phyloP scores from a whole-genome alignment of 2,797 vertebrate species.

The Spinibarbus caldwelli region DNA sequence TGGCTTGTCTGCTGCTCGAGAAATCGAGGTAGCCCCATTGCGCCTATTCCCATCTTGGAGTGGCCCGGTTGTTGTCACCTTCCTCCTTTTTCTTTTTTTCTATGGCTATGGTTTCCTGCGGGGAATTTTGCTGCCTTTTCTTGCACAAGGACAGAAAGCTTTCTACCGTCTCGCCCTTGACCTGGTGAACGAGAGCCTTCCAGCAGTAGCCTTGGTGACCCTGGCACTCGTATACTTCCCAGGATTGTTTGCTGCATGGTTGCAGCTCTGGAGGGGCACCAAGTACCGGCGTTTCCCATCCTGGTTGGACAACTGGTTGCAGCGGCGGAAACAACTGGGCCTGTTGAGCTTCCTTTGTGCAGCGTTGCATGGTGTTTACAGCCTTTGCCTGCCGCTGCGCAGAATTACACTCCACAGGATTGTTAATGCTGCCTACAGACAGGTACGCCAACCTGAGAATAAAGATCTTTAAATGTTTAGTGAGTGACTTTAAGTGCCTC shows the following conservation, averaged over 20 bases:
- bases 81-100: constrained; percentile 87
- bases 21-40: constrained; percentile 88
- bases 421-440: constrained; percentile 78
- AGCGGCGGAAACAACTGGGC: constrained; percentile 90
- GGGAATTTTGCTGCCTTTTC: constrained; percentile 85
- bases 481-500: neutral
- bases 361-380: constrained; percentile 85
- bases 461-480: neutral
- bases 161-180: constrained; percentile 91
- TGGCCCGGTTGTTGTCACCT: constrained; percentile 77
- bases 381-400: constrained; percentile 87
- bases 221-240: constrained; percentile 91
- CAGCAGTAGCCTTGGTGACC: constrained; percentile 86
- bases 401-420: constrained; percentile 81
- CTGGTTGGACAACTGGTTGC: constrained; percentile 92
- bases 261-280: constrained; percentile 87
- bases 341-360: constrained; percentile 91
- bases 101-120: constrained; percentile 92
- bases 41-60: constrained; percentile 90
- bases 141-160: constrained; percentile 71
- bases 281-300: constrained; percentile 91
- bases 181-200: constrained; percentile 86
- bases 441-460: constrained; percentile 74
- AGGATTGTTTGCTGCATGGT: constrained; percentile 83
- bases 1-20: constrained; percentile 80